Conservation (phyloP, 2,797 vertebrate species). For the Manis pentadactyla region DNA sequence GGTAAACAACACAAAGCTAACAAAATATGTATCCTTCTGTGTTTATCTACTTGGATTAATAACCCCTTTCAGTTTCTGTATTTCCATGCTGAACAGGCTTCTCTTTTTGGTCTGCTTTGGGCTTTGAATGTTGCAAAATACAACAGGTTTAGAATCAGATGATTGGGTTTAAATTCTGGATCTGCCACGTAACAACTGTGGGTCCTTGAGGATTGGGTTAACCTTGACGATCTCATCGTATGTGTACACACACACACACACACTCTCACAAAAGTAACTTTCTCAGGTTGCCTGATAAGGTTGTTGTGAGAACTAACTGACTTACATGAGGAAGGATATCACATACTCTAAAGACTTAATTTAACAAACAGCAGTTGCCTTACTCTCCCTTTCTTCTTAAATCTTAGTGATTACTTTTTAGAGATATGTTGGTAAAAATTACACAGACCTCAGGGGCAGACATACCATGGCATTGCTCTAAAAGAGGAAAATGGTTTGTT, state of each 20-base stretch:
- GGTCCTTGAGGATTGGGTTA: neutral
- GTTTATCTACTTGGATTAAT: constrained; percentile 23
- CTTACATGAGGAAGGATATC: neutral
- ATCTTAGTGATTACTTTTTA: constrained; percentile 1
- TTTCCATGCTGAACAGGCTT: neutral
- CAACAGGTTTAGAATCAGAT: neutral
- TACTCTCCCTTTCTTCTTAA: neutral
- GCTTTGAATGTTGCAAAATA: neutral
- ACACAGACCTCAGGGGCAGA: neutral
- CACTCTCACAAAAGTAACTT: neutral
- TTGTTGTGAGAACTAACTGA: neutral
- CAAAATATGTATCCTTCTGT: neutral
- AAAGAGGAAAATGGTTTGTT: neutral
- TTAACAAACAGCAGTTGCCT: neutral
- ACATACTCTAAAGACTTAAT: constrained; percentile 19
- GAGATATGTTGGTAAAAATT: constrained; percentile 17
- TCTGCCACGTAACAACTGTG: neutral
- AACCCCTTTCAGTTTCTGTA: neutral
- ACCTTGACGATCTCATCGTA: neutral
- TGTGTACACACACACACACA: neutral
- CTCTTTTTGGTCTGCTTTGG: neutral
- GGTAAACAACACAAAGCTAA: neutral
- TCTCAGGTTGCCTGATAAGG: neutral
- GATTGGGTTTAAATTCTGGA: neutral
- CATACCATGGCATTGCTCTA: neutral